A percentile compares a stretch with the other conserved stretches of the same genome.
Evolutionary conservation across 2,888 invertebrate species (phyloP).

Genomic region (Dioctria linearis): DNA sequence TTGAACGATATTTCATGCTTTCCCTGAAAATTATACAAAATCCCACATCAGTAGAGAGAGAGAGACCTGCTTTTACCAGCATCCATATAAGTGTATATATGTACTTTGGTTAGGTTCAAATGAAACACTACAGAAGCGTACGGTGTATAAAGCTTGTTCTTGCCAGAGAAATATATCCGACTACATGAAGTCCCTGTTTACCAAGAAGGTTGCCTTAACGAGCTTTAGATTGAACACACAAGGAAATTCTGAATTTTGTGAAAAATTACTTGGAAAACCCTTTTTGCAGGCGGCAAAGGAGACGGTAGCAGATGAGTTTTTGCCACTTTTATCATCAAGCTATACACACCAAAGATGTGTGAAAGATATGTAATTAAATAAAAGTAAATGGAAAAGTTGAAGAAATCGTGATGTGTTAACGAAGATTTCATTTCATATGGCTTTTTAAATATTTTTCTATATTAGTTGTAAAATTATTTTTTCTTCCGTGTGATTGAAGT

Average conservation of each 20-base stretch:
- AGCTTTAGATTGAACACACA: constrained; percentile 43
- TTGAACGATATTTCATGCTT: constrained; percentile 57
- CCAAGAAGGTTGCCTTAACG: constrained; percentile 41
- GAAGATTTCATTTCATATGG: no score
- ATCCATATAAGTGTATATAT: constrained; percentile 22
- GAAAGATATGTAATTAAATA: constrained; percentile 35
- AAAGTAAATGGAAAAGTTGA: constrained; percentile 12
- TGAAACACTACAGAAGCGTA: constrained; percentile 13
- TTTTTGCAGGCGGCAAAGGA: background rate
- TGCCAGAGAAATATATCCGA: constrained; percentile 30
- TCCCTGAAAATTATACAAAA: constrained; percentile 56
- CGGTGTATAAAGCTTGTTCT: constrained; percentile 13
- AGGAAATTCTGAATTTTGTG: constrained; percentile 38
- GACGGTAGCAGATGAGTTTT: constrained; percentile 24
- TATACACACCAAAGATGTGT: background rate
- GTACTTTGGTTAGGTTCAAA: background rate
- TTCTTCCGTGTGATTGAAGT: no score
- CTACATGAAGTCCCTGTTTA: constrained; percentile 38
- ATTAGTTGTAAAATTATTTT: no score
- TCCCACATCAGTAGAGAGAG: constrained; percentile 32
- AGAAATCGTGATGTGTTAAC: background rate
- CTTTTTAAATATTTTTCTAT: no score
- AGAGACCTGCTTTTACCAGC: constrained; percentile 1
- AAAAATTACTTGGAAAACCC: constrained; percentile 41
- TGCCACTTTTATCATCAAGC: background rate